Evolutionary conservation across 2,797 vertebrate genomes (phyloP), one percentile per base, ranked within the genome.

Genomic region (Hippopotamyrus pictus): DNA sequence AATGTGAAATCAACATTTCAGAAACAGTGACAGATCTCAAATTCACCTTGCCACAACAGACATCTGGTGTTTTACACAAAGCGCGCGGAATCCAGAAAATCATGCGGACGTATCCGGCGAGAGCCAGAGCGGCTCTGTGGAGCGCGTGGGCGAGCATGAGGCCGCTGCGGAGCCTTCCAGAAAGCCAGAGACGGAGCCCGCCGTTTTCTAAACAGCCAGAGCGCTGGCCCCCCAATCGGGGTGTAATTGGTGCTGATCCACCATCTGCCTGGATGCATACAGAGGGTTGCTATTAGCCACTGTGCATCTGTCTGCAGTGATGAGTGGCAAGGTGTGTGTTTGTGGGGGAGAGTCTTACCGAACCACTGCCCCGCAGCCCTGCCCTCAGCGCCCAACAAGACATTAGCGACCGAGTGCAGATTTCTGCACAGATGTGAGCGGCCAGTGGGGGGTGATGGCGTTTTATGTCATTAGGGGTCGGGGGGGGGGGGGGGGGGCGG

Each of bases 181-280:
- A 53, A 69, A 76, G 11, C 57, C 46, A 5, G 54, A 19, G 14
- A 29, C 37, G 6, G 48, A 37, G 22, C 19, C 33, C 86, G 8
- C 25, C 48, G 50, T 79, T 46, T 79, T 33, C 86, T 76, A 17
- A 94, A 93, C 94, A 94, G 95, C 95, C 95, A 96, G 93, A 92
- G 82, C 94, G 94, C 94, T 94, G 93, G 93, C 94, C 92, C 93
- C 94, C 93, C 92, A 94, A 94, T 95, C 95, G 93, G 94, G 94
- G 93, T 95, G 94, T 95, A 96, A 96, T 95, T 95, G 95, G 94
- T 95, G 93, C 94, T 95, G 94, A 95, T 93, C 91, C 94, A 92
- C 94, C 95, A 95, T 95, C 95, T 96, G 93, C 94, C 94, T 95
- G 93, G 22, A 93, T 94, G 93, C 93, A 92, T n/a, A 1, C 92